A percentile compares a stretch with the other conserved stretches of the same genome.
Conservation (phyloP, 2,888 invertebrate genomes). For the Epiperipatus broadwayi region DNA sequence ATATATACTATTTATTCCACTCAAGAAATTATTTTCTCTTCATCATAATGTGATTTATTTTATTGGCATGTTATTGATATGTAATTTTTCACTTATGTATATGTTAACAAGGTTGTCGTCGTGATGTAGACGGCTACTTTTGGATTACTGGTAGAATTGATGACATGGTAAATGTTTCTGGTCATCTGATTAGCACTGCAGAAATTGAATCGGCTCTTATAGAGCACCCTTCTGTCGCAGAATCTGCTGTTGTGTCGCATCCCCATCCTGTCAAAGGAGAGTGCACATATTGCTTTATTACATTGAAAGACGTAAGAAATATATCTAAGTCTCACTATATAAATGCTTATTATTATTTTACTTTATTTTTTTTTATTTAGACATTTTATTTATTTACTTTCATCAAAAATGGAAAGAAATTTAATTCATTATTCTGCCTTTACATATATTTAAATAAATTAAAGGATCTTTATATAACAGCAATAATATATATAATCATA, state of each 20-base stretch:
- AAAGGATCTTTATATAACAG: too few relatives aligned
- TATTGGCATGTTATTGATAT: not conserved
- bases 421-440: too few relatives aligned
- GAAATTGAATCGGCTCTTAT: constrained; percentile 44
- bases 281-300: constrained; percentile 89
- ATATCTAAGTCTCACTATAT: not conserved
- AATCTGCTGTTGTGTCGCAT: constrained; percentile 87
- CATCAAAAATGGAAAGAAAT: too few relatives aligned
- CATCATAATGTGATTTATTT: not conserved
- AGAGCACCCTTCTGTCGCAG: constrained; percentile 45
- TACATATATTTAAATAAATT: too few relatives aligned
- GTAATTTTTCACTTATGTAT: too few relatives aligned
- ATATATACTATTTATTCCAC: too few relatives aligned
- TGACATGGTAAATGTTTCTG: constrained; percentile 96
- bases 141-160: constrained; percentile 95
- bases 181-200: constrained; percentile 90
- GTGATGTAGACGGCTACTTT: constrained; percentile 81
- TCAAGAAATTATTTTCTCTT: too few relatives aligned
- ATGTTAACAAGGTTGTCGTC: constrained; percentile 47
- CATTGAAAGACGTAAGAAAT: constrained; percentile 47
- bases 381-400: not conserved
- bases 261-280: constrained; percentile 91
- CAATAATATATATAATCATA: too few relatives aligned
- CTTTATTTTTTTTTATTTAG: not conserved
- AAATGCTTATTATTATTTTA: constrained; percentile 6